Evolutionary conservation across 2,888 invertebrate species (phyloP).

Genomic region (Tholera decimalis): DNA sequence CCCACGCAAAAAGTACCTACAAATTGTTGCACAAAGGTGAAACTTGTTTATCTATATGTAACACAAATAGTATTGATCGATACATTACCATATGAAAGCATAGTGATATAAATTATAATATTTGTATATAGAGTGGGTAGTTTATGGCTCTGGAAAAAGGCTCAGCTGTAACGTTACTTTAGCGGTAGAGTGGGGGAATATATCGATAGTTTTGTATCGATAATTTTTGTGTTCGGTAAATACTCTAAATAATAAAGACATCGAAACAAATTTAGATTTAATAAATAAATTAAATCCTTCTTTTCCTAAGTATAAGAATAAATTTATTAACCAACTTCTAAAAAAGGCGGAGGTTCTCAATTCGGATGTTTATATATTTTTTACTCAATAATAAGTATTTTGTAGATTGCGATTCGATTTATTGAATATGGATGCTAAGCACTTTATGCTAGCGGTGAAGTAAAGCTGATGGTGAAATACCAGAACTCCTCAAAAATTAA

Average conservation of each 20-base stretch:
- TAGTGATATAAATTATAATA: slow-evolving; percentile 32
- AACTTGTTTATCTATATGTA: not conserved
- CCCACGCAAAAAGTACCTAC: not conserved
- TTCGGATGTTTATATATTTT: too few species aligned
- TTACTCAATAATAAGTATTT: too few species aligned
- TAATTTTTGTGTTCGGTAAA: not conserved
- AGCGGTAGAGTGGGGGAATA: slow-evolving; percentile 65
- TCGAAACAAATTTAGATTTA: not conserved
- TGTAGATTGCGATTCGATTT: too few species aligned
- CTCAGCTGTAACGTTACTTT: slow-evolving; percentile 68
- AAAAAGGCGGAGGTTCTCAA: too few species aligned
- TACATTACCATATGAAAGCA: slow-evolving; percentile 39
- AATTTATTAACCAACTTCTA: too few species aligned
- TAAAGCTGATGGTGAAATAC: too few species aligned
- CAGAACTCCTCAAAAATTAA: too few species aligned
- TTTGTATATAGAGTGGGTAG: slow-evolving; percentile 27
- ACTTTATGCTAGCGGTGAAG: too few species aligned
- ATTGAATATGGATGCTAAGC: too few species aligned
- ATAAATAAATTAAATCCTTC: too few species aligned
- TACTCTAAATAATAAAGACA: not conserved
- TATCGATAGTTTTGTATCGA: slow-evolving; percentile 40
- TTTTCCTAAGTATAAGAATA: too few species aligned
- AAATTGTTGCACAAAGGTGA: not conserved
- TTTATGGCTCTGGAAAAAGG: slow-evolving; percentile 56
- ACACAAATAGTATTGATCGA: not conserved